A percentile compares a stretch with the other conserved stretches of the same genome.
Evolutionary conservation across 2,113 vertebrate species (phyloP).

Genomic region (Rhinoptilus africanus): DNA sequence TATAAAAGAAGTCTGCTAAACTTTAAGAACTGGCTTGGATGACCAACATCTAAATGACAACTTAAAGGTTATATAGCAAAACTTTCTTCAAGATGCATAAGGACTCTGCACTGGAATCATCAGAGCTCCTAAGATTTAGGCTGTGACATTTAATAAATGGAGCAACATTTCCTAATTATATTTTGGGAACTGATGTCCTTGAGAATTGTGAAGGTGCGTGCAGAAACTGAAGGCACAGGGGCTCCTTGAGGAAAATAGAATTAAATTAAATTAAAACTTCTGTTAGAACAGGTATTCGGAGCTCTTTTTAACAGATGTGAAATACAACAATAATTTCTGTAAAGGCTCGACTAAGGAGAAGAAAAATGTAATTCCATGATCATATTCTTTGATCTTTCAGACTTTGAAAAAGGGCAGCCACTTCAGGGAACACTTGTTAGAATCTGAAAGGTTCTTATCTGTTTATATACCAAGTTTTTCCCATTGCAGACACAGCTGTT

Average conservation of each 20-base stretch:
- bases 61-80: neutral
- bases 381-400: neutral
- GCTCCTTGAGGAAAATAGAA: neutral
- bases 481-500: neutral
- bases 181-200: neutral
- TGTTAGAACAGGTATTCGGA: neutral
- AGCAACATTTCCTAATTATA: neutral
- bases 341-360: neutral
- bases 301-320: neutral
- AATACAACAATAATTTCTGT: neutral
- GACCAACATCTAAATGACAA: neutral
- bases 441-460: neutral
- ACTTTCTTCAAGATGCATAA: neutral
- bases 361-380: neutral
- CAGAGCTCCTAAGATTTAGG: neutral
- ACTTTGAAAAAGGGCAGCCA: neutral
- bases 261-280: neutral
- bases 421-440: neutral
- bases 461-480: neutral
- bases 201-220: neutral
- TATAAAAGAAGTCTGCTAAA: neutral
- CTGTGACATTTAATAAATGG: neutral
- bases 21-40: neutral
- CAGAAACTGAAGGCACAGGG: neutral
- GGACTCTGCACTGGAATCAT: neutral